Evolutionary conservation across 2,797 vertebrate genomes (phyloP).

Genomic region (Falco naumanni): DNA sequence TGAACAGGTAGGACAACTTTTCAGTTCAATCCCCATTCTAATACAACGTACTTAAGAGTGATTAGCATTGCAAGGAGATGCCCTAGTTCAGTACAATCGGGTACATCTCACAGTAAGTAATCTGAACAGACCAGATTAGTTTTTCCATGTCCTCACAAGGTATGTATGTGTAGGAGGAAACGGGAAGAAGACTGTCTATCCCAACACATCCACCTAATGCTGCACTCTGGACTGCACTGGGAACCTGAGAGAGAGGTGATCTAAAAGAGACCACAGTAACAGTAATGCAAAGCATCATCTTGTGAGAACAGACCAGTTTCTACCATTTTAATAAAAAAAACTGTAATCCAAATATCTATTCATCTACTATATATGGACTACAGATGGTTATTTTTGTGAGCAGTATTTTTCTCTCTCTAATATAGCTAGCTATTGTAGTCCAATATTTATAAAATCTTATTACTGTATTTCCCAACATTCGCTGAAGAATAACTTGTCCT

Average conservation of each 20-base stretch:
- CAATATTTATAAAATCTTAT: not conserved
- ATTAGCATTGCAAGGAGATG: conserved; percentile 53
- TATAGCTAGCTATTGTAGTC: not conserved
- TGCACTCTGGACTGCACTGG: not conserved
- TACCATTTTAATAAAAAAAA: not conserved
- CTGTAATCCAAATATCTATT: not conserved
- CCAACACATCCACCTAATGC: not conserved
- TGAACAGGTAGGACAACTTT: conserved; percentile 33
- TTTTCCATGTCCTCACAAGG: conserved; percentile 43
- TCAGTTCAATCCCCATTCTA: not conserved
- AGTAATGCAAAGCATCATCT: not conserved
- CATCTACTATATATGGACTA: not conserved
- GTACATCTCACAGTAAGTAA: conserved; percentile 14
- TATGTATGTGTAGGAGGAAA: conserved; percentile 22
- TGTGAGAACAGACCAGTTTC: not conserved
- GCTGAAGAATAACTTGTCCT: conserved; percentile 1
- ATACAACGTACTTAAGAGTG: not conserved
- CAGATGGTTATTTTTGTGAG: not conserved
- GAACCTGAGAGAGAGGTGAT: not conserved
- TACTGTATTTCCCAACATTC: not conserved
- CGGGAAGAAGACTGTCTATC: not conserved
- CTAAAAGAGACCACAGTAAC: not conserved
- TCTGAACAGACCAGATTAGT: conserved; percentile 45
- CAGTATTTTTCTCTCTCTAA: not conserved
- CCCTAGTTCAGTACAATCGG: conserved; percentile 1